Evolutionary conservation across 2,797 vertebrate genomes (phyloP), one percentile per base, ranked within the genome.

Genomic region (Paramormyrops hopkinsi): DNA sequence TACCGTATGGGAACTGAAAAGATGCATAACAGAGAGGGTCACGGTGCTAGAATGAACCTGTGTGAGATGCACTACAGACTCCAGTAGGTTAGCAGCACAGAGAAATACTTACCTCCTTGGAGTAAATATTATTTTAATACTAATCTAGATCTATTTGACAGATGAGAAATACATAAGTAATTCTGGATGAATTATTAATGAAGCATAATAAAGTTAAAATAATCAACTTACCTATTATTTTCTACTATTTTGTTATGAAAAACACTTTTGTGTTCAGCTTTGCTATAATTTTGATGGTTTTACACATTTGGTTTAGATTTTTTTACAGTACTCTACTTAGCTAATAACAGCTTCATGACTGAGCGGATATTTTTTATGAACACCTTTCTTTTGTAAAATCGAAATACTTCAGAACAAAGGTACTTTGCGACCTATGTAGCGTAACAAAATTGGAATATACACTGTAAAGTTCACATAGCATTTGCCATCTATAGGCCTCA

Each of bases 31-130:
- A 84, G 44, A 69, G 85, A 53, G 44, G 41, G 53, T 88, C 73
- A 88, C 76, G 0, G 25, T 90, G 41, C 86, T 88, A 54, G 37
- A 37, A 54, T 86, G 48, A 37, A 56, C 33, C 50, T 54, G 11
- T 44, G 62, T 76, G 51, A 4, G 88, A 92, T 90, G 91, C 90
- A 89, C 91, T 88, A 7, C 90, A 56, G 89, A 94, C 92, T 94
- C 93, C 92, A 93, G 93, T 94, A 92, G n/a, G 83, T 91, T 89
- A 46, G 88, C 25, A 73, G 88, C 92, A 88, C 88, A 93, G 91
- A 84, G 90, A 93, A 94, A 93, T 94, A 94, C 92, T 94, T 91
- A 93, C 90, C 91, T 22, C 90, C 86, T 94, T 94, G 94, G 94
- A 95, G 93, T 54, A n/a, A 22, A 29, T 76, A 86, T 22, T 69